Conservation (phyloP, 64 coral and sea anemone species). For the Montipora efflorescens region DNA sequence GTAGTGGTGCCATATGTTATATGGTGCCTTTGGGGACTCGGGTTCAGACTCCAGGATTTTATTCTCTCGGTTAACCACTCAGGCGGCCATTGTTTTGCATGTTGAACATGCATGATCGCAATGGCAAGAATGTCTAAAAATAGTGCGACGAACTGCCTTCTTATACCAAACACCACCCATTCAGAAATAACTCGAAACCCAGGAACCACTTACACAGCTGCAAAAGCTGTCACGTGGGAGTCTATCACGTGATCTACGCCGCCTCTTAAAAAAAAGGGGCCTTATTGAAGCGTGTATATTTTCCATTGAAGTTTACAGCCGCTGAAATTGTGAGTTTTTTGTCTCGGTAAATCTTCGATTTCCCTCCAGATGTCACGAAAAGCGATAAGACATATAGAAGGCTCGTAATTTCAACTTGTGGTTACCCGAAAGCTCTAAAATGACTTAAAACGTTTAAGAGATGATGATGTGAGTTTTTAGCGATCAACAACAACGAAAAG, state of each 20-base stretch:
- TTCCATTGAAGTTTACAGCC: constrained; percentile 44
- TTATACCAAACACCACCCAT: not conserved
- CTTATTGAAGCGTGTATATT: not conserved
- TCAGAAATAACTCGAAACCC: constrained; percentile 37
- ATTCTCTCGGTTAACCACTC: no score
- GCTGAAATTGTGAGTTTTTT: constrained; percentile 45
- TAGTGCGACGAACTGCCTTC: constrained; percentile 2
- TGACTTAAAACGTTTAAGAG: constrained; percentile 20
- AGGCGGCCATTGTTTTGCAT: constrained; percentile 8
- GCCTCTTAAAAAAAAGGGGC: constrained; percentile 6
- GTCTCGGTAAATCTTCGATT: constrained; percentile 23
- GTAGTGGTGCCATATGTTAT: no score
- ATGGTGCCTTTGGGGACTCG: no score
- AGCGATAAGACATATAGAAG: not conserved
- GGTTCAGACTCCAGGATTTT: no score
- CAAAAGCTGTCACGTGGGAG: constrained; percentile 41
- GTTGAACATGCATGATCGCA: constrained; percentile 23
- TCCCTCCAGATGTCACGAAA: not conserved
- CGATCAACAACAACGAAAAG: constrained; percentile 31
- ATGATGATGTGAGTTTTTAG: not conserved
- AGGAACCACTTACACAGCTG: constrained; percentile 23
- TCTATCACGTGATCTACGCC: constrained; percentile 28
- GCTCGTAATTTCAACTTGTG: not conserved
- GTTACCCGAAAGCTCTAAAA: not conserved
- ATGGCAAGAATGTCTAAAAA: constrained; percentile 56